Conservation (phyloP, 1,140 invertebrate species). For the Leptonema lineaticorne region DNA sequence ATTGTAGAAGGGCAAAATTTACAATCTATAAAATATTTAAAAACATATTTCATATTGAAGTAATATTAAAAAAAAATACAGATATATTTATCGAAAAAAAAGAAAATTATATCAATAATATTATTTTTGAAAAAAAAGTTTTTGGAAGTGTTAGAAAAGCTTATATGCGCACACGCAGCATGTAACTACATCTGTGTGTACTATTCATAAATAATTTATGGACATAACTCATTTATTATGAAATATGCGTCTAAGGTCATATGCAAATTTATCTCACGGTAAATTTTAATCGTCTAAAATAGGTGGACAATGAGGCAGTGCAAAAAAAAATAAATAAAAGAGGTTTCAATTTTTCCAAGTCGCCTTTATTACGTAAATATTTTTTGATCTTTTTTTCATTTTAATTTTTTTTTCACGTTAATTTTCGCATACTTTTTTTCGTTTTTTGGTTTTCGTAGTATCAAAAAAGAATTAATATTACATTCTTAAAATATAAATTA, state of each 20-base stretch:
- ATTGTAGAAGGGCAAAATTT: too few relatives aligned
- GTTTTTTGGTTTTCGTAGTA: conserved; percentile 4
- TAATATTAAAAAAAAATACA: too few relatives aligned
- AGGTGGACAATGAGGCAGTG: not conserved
- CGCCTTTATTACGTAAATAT: not conserved
- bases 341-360: not conserved
- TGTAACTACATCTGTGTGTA: conserved; percentile 1
- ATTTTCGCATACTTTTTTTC: conserved; percentile 22
- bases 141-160: too few relatives aligned
- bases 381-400: conserved; percentile 10
- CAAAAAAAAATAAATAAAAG: not conserved
- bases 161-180: not conserved
- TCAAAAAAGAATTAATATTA: not conserved
- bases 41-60: too few relatives aligned
- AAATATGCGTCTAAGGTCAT: conserved; percentile 10
- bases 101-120: too few relatives aligned
- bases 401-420: conserved; percentile 12
- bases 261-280: not conserved
- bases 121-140: too few relatives aligned
- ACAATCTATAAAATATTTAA: too few relatives aligned
- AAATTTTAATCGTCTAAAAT: not conserved
- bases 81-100: too few relatives aligned
- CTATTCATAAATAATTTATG: conserved; percentile 7
- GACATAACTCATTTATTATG: conserved; percentile 9
- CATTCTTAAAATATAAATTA: conserved; percentile 17